Percentiles rank a stretch among this genome's conserved stretches.
phyloP scores from a whole-genome alignment of 1,140 invertebrate genomes.

The Paraescarpia echinospica region DNA sequence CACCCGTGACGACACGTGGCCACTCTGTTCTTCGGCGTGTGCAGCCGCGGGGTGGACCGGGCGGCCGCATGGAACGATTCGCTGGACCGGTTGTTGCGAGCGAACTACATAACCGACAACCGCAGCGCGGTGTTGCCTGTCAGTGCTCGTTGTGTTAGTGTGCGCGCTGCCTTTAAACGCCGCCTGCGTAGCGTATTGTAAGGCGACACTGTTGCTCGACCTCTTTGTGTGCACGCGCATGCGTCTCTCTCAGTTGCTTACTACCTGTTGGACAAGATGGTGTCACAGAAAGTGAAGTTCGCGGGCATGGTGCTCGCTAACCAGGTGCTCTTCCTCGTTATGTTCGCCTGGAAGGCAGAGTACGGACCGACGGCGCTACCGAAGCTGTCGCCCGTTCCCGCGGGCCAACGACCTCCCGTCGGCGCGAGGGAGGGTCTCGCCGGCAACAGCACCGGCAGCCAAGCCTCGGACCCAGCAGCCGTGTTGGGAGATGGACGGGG shows the following conservation, averaged over 20 bases:
- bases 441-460: neutral
- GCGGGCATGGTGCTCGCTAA: conserved; percentile 42
- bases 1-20: neutral
- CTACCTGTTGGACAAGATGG: neutral
- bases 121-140: neutral
- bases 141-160: too few relatives aligned
- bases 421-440: neutral
- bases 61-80: neutral
- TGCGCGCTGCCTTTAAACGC: neutral
- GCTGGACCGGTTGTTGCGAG: neutral
- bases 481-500: neutral
- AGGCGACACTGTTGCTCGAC: neutral
- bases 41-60: too few relatives aligned
- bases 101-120: neutral
- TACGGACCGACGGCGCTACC: conserved; percentile 39
- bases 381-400: conserved; percentile 11
- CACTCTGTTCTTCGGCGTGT: neutral
- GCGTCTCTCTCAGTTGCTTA: too few relatives aligned
- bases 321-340: conserved; percentile 53
- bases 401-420: neutral
- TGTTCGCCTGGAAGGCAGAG: conserved; percentile 53
- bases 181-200: neutral
- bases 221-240: neutral
- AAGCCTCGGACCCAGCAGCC: neutral
- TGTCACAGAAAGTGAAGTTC: conserved; percentile 36